Evolutionary conservation across 1,140 invertebrate genomes (phyloP).

Genomic region (Procambarus virginalis): DNA sequence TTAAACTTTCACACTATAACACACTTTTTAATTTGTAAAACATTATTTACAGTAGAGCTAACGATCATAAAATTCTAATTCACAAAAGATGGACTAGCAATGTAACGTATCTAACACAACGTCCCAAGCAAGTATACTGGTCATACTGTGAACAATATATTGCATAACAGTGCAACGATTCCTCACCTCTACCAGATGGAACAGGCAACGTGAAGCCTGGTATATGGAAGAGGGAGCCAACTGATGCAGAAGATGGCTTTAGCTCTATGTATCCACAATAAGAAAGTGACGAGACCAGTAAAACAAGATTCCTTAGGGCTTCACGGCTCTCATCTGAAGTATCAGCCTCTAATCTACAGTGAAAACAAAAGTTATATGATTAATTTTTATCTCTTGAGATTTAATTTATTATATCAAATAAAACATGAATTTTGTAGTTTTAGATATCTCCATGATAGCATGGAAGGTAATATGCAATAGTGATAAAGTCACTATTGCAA

Average conservation of each 20-base stretch:
- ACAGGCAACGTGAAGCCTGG: conserved; percentile 93
- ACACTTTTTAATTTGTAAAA: no score
- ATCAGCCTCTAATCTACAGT: conserved; percentile 83
- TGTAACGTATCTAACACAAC: no score
- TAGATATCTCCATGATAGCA: no score
- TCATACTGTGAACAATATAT: no score
- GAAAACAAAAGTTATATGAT: background rate
- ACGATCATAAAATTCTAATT: no score
- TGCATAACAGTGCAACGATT: background rate
- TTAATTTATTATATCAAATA: background rate
- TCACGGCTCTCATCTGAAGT: conserved; percentile 87
- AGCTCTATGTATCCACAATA: conserved; percentile 94
- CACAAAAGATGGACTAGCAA: no score
- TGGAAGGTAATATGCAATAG: no score
- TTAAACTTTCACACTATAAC: background rate
- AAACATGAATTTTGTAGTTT: no score
- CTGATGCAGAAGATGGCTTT: conserved; percentile 79
- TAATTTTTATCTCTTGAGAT: background rate
- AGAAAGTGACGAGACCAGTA: conserved; percentile 93
- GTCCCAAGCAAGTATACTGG: no score
- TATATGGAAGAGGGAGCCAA: conserved; percentile 92
- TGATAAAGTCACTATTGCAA: no score
- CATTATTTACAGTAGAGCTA: no score
- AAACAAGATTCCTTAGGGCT: conserved; percentile 91
- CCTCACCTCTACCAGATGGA: conserved; percentile 87